Evolutionary conservation across 2,113 vertebrate species (phyloP).

Genomic region (Loxodonta africana): DNA sequence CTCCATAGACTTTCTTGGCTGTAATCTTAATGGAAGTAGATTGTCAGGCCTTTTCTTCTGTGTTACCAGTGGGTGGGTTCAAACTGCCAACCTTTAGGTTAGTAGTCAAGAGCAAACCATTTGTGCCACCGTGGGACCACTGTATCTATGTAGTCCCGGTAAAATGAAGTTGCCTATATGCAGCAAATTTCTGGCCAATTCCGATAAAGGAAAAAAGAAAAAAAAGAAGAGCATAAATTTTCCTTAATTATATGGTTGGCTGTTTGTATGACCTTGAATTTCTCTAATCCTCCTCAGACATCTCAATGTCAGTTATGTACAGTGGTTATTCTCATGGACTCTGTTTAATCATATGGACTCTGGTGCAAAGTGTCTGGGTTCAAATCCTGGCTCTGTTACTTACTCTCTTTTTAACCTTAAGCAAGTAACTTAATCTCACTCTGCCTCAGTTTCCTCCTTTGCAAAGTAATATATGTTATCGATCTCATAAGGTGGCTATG

Average conservation of each 20-base stretch:
- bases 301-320: neutral
- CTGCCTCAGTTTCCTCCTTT: neutral
- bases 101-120: neutral
- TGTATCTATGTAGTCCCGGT: neutral
- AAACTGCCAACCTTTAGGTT: neutral
- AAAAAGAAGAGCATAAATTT: neutral
- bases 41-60: neutral
- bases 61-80: neutral
- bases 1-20: neutral
- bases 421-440: neutral
- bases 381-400: neutral
- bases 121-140: neutral
- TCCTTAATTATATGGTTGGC: neutral
- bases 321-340: neutral
- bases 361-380: neutral
- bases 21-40: neutral
- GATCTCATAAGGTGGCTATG: neutral
- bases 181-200: neutral
- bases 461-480: neutral
- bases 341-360: neutral
- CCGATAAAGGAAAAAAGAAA: neutral
- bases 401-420: neutral
- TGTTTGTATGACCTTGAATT: neutral
- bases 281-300: no score
- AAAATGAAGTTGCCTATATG: neutral